Percentiles rank a stretch among this genome's conserved stretches.
Conservation (phyloP, 2,797 vertebrate species). For the Melanotaenia nigrans region DNA sequence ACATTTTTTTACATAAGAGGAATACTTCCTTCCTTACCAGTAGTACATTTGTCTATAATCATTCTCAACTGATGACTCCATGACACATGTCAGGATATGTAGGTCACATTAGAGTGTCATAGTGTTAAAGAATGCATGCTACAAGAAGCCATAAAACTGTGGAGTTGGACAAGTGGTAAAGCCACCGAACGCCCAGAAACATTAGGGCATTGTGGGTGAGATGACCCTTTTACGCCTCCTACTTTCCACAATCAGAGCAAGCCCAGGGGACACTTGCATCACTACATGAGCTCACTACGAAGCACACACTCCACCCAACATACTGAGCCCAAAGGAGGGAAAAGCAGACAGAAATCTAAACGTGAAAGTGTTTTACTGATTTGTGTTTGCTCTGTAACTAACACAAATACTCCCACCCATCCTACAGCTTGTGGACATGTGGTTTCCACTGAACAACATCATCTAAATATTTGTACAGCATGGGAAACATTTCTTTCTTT, state of each 20-base stretch:
- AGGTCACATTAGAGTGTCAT: constrained; percentile 43
- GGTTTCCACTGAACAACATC: constrained; percentile 57
- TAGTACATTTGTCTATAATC: constrained; percentile 11
- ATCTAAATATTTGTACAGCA: constrained; percentile 57
- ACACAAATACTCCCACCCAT: constrained; percentile 75
- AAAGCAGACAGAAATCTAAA: constrained; percentile 30
- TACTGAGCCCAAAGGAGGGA: constrained; percentile 40
- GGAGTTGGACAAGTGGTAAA: constrained; percentile 14
- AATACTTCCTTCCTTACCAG: not conserved
- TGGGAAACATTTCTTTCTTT: constrained; percentile 34
- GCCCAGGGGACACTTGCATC: constrained; percentile 71
- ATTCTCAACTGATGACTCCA: constrained; percentile 1
- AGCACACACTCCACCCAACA: constrained; percentile 63
- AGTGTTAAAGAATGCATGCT: constrained; percentile 19
- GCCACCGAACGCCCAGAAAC: constrained; percentile 28
- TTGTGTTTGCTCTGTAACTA: constrained; percentile 74
- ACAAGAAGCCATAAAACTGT: constrained; percentile 9
- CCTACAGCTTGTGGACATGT: constrained; percentile 59
- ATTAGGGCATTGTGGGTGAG: constrained; percentile 40
- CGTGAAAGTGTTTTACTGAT: constrained; percentile 33
- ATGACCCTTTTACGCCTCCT: constrained; percentile 19
- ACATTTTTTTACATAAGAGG: not conserved
- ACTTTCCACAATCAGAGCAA: constrained; percentile 39
- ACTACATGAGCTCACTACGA: constrained; percentile 66
- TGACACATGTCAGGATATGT: constrained; percentile 52